phyloP scores from a whole-genome alignment of 2,888 invertebrate species.

The Noctua janthina region DNA sequence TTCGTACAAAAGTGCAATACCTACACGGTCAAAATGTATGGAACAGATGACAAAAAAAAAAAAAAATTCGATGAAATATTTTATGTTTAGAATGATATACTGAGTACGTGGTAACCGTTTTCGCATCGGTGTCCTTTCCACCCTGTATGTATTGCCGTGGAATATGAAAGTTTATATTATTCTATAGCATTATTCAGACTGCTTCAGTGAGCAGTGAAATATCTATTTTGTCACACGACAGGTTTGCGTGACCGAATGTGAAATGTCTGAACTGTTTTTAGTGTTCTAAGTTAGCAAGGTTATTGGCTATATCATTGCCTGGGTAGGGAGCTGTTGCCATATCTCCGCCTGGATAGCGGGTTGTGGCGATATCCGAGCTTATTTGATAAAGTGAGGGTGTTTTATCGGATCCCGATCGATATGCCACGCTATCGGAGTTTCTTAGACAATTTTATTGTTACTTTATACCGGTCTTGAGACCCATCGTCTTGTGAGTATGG shows the following conservation, averaged over 20 bases:
- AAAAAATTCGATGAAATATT: too few relatives aligned
- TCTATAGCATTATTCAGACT: not conserved
- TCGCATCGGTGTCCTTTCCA: too few relatives aligned
- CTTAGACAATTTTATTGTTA: slow-evolving; percentile 48
- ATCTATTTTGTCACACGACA: not conserved
- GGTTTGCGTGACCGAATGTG: slow-evolving; percentile 37
- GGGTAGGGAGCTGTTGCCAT: slow-evolving; percentile 30
- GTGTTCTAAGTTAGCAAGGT: slow-evolving; percentile 24
- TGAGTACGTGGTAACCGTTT: too few relatives aligned
- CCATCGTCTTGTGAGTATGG: slow-evolving; percentile 7
- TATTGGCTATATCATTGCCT: slow-evolving; percentile 47
- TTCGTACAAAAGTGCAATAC: too few relatives aligned
- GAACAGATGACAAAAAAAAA: too few relatives aligned
- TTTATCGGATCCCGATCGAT: slow-evolving; percentile 57
- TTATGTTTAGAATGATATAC: too few relatives aligned
- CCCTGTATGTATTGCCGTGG: not conserved
- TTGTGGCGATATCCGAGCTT: slow-evolving; percentile 53
- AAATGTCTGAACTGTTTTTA: slow-evolving; percentile 1
- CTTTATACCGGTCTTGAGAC: slow-evolving; percentile 38
- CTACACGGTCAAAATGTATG: too few relatives aligned
- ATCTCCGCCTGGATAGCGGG: slow-evolving; percentile 35
- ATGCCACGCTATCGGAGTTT: slow-evolving; percentile 24
- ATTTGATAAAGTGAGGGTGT: slow-evolving; percentile 56
- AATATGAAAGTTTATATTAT: not conserved
- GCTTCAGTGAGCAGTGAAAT: slow-evolving; percentile 1